Evolutionary conservation across 1,140 invertebrate genomes (phyloP), one percentile per base, ranked within the genome.

Genomic region (Temnothorax nylanderi): DNA sequence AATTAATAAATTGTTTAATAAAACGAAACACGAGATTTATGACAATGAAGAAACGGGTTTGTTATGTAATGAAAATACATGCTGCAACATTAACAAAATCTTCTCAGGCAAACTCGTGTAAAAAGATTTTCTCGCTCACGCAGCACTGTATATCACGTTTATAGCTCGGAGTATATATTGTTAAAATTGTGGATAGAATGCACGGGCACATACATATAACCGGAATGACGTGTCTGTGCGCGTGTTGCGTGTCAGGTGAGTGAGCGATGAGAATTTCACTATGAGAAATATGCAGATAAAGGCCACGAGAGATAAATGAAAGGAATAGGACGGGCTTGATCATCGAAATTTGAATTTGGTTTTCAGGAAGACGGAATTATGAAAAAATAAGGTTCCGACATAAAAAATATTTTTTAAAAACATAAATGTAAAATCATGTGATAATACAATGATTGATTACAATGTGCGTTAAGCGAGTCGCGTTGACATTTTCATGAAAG

Each of bases 261-360:
- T 71, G 56, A 88, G 37, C 72, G 72, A 88, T 87, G 85, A 60
- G 80, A 85, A 89, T 88, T 89, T 88, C 72, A 78, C 71, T 65
- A 58, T 77, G 32, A 69, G 44, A 80, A 80, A 80, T 65, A 34
- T 81, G 77, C 49, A 54, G 62, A 54, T 54, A 54, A 69, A 80
- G n/a, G 49, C 49, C 44, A 56, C 16, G 21, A 44, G 77, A 81
- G 62, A 81, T 81, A 81, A 69, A 71, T 69, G 34, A 69, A 71
- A 71, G 34, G n/a, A 71, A 56, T 56, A 41, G 49, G 6, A 69
- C 21, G 47, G 6, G 10, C 34, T 71, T 69, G 34, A 21, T 56
- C 51, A 71, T 71, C 16, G 34, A 69, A 80, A 81, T 81, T 81
- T 54, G 10, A 54, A 81, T 71, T 56, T 26, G 37, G 5, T 37